phyloP scores from a whole-genome alignment of 2,113 vertebrate genomes.

The Larimichthys polyactis region DNA sequence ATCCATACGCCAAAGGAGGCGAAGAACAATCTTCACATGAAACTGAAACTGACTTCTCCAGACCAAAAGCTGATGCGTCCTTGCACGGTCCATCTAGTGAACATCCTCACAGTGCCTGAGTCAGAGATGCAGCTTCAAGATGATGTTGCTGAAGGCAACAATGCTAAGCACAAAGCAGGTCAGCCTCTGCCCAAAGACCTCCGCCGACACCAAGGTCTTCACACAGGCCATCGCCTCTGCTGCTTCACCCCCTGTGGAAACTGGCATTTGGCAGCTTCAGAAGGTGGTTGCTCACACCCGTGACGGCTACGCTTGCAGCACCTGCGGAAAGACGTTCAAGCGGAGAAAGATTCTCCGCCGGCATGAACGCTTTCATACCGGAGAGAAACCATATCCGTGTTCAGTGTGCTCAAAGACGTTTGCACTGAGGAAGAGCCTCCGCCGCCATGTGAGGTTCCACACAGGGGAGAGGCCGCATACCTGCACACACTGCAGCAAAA shows the following conservation, averaged over 20 bases:
- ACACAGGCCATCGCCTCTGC: constrained; percentile 83
- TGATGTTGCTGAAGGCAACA: not conserved
- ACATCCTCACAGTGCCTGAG: constrained; percentile 56
- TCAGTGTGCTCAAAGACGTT: constrained; percentile 74
- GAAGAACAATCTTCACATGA: constrained; percentile 63
- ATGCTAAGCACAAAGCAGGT: not conserved
- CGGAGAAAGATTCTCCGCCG: constrained; percentile 79
- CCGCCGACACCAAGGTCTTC: constrained; percentile 76
- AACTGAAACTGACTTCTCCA: constrained; percentile 52
- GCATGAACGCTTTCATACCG: constrained; percentile 82
- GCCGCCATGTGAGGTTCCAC: constrained; percentile 81
- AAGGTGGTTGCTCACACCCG: constrained; percentile 51
- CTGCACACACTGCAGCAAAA: constrained; percentile 79
- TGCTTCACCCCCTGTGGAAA: constrained; percentile 75
- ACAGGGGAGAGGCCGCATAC: constrained; percentile 79
- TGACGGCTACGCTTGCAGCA: constrained; percentile 66
- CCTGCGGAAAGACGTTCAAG: constrained; percentile 78
- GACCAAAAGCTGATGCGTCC: constrained; percentile 68
- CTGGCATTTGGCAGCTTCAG: constrained; percentile 78
- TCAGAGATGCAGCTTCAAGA: not conserved
- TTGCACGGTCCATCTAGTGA: constrained; percentile 79
- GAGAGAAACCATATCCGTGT: constrained; percentile 81
- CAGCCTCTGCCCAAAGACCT: constrained; percentile 75
- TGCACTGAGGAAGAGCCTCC: constrained; percentile 79
- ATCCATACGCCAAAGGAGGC: constrained; percentile 27